Conservation (phyloP, 2,888 invertebrate genomes). For the Phorcus lineatus region DNA sequence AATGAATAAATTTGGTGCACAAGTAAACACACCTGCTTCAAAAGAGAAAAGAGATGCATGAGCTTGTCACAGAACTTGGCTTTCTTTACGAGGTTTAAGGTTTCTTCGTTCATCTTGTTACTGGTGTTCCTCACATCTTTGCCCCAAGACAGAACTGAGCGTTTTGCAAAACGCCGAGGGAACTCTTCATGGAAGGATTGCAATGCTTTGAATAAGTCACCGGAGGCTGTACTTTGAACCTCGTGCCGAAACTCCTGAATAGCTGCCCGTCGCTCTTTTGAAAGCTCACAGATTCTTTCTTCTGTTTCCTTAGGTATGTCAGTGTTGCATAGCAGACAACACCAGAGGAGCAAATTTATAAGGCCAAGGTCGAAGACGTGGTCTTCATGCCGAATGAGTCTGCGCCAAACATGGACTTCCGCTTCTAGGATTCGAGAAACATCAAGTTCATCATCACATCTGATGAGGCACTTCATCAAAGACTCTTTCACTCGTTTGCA, state of each 20-base stretch:
- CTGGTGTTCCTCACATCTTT: neutral
- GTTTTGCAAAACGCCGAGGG: neutral
- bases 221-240: neutral
- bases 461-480: neutral
- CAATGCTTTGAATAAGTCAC: neutral
- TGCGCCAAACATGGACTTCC: neutral
- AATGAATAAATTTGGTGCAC: no score
- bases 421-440: neutral
- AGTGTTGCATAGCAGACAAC: neutral
- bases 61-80: constrained; percentile 7
- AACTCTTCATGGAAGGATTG: neutral
- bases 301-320: neutral
- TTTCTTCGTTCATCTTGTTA: no score
- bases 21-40: neutral
- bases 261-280: neutral
- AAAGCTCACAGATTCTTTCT: neutral
- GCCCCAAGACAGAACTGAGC: neutral
- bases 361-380: constrained; percentile 2
- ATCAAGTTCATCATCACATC: neutral
- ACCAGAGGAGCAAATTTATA: neutral
- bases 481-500: neutral
- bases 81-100: neutral
- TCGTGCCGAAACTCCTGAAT: neutral
- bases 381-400: neutral
- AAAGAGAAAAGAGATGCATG: neutral